Evolutionary conservation across 2,888 invertebrate genomes (phyloP), one percentile per base, ranked within the genome.

Genomic region (Tetramorium bicarinatum): DNA sequence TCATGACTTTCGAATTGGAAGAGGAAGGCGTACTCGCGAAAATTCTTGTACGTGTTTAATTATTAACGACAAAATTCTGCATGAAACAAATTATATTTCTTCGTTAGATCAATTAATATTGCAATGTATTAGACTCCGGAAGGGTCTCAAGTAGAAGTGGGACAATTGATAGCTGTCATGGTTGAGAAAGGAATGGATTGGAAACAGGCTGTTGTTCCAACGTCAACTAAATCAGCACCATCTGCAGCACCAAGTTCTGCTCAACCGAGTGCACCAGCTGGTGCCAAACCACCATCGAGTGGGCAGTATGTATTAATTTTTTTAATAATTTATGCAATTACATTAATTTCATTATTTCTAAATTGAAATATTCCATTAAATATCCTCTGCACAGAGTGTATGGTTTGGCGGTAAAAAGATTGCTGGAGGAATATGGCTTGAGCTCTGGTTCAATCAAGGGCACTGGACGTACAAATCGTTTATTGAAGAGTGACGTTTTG

Each of bases 181-280:
- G 96, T 96, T 15, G 96, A 95, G 71, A 96, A 96, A 91, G 96
- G 96, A 13, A 96, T 96, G 92, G 96, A 97, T 90, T 96, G 96
- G 96, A 95, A 96, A 91, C 95, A 95, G 86, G 95, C 95, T 6
- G 94, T 95, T 82, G 87, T 95, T 83, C 95, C 95, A n/a, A 79
- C 91, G 77, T 79, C 83, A 18, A 84, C 87, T 25, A 83, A 84
- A 1, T 85, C 89, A 85, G 62, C 66, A 52, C 61, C 84, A 47
- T 29, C 85, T 52, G 49, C 87, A 29, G n/a, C 87, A 67, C n/a
- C 88, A 44, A 62, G 72, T 79, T 3, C 87, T 13, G 52, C 81
- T 69, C 47, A 86, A n/a, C 52, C 87, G 18, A 18, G 44, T 13
- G 66, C 25, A 13, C 52, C 85, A 49, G 7, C 52, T 21, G 66